A percentile compares a stretch with the other conserved stretches of the same genome.
These are phyloP conservation scores for Scotopteryx bipunctaria DNA, from an alignment of 2,888 invertebrate genomes.

Conservation along the genomic window DNA sequence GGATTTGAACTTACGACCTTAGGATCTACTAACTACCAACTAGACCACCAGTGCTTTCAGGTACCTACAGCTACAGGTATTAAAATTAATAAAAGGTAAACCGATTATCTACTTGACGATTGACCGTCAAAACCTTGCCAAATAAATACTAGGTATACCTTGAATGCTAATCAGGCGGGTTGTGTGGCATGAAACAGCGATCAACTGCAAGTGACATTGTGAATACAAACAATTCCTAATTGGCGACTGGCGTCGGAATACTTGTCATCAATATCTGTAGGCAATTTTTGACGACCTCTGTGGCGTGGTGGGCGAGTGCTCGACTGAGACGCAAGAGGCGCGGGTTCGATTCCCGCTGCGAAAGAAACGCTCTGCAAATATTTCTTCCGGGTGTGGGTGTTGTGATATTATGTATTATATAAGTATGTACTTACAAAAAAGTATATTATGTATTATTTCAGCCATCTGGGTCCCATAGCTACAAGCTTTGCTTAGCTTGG, in stretches of 20 bases:
- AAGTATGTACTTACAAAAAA: too few species aligned
- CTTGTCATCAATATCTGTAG: neutral
- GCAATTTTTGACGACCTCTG: neutral
- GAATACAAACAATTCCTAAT: slow-evolving; percentile 40
- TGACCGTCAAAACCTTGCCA: slow-evolving; percentile 31
- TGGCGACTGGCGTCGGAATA: slow-evolving; percentile 25
- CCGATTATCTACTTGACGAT: slow-evolving; percentile 15
- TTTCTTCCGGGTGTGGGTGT: too few species aligned
- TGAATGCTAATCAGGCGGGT: slow-evolving; percentile 35
- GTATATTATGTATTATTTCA: too few species aligned
- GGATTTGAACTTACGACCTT: neutral
- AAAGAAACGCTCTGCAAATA: too few species aligned
- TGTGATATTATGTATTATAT: too few species aligned
- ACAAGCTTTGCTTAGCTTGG: too few species aligned
- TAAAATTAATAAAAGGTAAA: slow-evolving; percentile 6
- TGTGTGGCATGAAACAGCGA: slow-evolving; percentile 33
- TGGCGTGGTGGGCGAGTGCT: too few species aligned
- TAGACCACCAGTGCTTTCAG: too few species aligned
- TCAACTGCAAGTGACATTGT: slow-evolving; percentile 25
- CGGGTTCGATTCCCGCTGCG: too few species aligned
- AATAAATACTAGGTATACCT: slow-evolving; percentile 26
- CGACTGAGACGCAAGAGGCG: too few species aligned
- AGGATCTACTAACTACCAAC: too few species aligned
- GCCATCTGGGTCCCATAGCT: too few species aligned
- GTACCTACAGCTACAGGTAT: neutral